Evolutionary conservation across 2,113 vertebrate species (phyloP).

Genomic region (Poecile atricapillus): DNA sequence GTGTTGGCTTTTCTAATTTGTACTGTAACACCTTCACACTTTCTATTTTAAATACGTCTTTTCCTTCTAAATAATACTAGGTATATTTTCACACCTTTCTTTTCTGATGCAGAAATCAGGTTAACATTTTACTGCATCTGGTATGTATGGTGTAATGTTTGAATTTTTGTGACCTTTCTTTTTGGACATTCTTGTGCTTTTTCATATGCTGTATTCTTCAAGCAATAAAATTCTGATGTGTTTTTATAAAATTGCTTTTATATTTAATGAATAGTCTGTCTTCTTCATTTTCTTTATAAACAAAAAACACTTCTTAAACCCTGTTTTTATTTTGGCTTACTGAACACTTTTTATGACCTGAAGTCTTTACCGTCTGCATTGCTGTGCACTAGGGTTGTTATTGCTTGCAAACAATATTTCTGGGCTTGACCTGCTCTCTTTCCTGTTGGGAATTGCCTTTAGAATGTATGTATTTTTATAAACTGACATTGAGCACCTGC

Average conservation of each 20-base stretch:
- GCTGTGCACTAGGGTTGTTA: neutral
- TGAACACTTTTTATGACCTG: neutral
- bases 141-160: slow-evolving; percentile 84
- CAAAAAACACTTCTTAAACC: neutral
- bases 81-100: slow-evolving; percentile 70
- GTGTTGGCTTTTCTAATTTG: slow-evolving; percentile 80
- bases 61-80: slow-evolving; percentile 71
- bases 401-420: neutral
- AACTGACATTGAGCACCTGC: neutral
- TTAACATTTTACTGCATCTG: slow-evolving; percentile 87
- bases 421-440: neutral
- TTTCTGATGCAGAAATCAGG: slow-evolving; percentile 82
- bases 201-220: slow-evolving; percentile 94
- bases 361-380: neutral
- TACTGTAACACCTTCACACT: slow-evolving; percentile 76
- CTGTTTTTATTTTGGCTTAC: slow-evolving; percentile 5
- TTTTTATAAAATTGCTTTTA: slow-evolving; percentile 84
- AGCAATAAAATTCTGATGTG: slow-evolving; percentile 98
- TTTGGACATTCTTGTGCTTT: slow-evolving; percentile 84
- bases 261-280: slow-evolving; percentile 68
- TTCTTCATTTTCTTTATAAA: slow-evolving; percentile 33
- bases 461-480: neutral
- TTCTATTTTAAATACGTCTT: slow-evolving; percentile 73
- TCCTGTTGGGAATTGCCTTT: neutral
- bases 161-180: slow-evolving; percentile 82